A percentile compares a stretch with the other conserved stretches of the same genome.
Evolutionary conservation across 2,113 vertebrate genomes (phyloP).

Genomic region (Silurus glanis): DNA sequence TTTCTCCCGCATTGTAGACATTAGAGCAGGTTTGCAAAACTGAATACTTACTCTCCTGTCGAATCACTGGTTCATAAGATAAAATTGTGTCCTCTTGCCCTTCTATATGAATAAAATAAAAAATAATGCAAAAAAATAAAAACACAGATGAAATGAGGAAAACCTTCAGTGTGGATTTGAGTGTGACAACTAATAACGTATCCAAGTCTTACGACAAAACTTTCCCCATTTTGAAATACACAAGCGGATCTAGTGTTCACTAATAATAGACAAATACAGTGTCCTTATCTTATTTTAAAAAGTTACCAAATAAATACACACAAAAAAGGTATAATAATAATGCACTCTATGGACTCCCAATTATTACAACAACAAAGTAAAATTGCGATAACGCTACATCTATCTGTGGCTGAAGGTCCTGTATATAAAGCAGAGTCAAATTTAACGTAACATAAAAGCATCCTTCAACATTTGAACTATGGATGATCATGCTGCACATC

Average conservation of each 20-base stretch:
- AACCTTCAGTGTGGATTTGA: background rate
- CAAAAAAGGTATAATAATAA: too few relatives aligned
- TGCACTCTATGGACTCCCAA: background rate
- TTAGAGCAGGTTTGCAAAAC: background rate
- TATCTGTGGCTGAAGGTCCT: background rate
- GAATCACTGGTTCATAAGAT: conserved; percentile 94
- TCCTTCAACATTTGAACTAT: too few relatives aligned
- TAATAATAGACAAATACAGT: background rate
- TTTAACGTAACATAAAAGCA: too few relatives aligned
- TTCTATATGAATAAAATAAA: conserved; percentile 76
- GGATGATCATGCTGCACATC: too few relatives aligned
- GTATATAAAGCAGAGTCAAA: background rate
- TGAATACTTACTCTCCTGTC: conserved; percentile 93
- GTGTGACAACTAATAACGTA: background rate
- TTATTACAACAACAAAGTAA: background rate
- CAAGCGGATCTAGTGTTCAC: background rate
- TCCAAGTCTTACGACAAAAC: background rate
- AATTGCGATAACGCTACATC: background rate
- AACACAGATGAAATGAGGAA: background rate
- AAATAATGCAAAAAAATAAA: background rate
- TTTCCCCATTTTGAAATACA: background rate
- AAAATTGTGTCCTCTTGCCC: conserved; percentile 97
- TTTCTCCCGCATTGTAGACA: background rate
- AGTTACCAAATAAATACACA: too few relatives aligned
- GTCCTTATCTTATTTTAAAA: background rate